Base-by-base conservation (phyloP, 2,797 vertebrate species). In the Acanthis flammea region DNA sequence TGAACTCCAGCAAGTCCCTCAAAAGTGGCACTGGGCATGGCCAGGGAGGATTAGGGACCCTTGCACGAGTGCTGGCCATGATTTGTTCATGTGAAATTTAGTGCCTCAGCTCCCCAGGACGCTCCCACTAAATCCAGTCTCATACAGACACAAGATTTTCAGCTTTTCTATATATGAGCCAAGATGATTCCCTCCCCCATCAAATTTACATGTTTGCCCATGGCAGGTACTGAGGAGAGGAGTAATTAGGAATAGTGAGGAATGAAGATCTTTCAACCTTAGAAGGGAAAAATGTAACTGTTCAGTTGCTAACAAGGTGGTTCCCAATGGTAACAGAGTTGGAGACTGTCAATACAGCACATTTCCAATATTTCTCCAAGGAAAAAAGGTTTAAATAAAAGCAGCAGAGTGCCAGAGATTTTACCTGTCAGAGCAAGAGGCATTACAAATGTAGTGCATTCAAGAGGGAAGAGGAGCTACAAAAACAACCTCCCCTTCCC, bases 21-120 rank as follows among this genome's bases (percentile, higher is more conserved):
- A 4, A 10, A 70, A 78, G 41, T 4, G 7, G 30, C 31, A 57
- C 0, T 79, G 44, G 24, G 30, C 42, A 27, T 0, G 0, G 13
- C 6, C 5, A 1, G 50, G 41, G 30, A 63, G 78, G 27, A 19
- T 54, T 27, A 28, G 31, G 33, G 31, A 39, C n/a, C 30, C 14
- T 84, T 65, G 25, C 25, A 37, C 0, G 1, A 53, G 27, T 45
- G 15, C 37, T 4, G 5, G 21, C n/a, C 17, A 1, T 10, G 21
- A 14, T 51, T 58, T 48, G 37, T 33, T 55, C 31, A 3, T 6
- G 5, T 7, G 19, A 37, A 50, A 22, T 27, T 50, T 5, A 13
- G 19, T 13, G n/a, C n/a, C 37, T 23, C 22, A 25, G 23, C 68
- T 45, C 48, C 16, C 39, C 77, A 54, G 53, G 42, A 27, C 2